phyloP scores from a whole-genome alignment of 1,140 invertebrate species.

The Orchesella cincta region DNA sequence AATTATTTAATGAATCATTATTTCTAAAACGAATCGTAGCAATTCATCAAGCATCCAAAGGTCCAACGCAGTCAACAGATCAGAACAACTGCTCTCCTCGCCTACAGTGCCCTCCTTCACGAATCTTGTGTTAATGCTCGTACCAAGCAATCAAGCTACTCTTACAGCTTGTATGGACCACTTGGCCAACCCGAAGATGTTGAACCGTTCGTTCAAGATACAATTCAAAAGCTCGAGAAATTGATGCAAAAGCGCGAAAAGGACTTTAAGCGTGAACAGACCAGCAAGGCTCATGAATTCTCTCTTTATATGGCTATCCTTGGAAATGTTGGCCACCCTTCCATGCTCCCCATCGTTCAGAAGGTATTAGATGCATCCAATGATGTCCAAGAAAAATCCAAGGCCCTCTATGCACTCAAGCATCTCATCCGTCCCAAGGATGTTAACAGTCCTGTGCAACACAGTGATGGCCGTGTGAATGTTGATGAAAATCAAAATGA shows the following conservation, averaged over 20 bases:
- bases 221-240: constrained; percentile 29
- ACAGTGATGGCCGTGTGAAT: neutral
- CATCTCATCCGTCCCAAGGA: constrained; percentile 39
- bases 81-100: constrained; percentile 46
- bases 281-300: constrained; percentile 13
- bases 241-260: neutral
- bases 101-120: constrained; percentile 46
- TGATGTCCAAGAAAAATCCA: constrained; percentile 38
- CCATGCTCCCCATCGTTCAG: constrained; percentile 44
- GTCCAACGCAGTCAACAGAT: constrained; percentile 41
- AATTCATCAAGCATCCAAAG: constrained; percentile 36
- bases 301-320: constrained; percentile 26
- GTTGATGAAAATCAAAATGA: neutral
- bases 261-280: neutral
- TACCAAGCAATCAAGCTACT: constrained; percentile 47
- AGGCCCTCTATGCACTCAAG: constrained; percentile 47
- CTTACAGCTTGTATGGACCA: constrained; percentile 49
- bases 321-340: constrained; percentile 51
- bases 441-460: neutral
- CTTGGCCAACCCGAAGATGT: constrained; percentile 43
- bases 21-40: constrained; percentile 41
- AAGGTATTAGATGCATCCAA: constrained; percentile 45
- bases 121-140: constrained; percentile 50
- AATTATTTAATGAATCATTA: constrained; percentile 7
- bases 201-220: neutral